These are phyloP conservation scores for Salvelinus alpinus DNA, from an alignment of 2,113 vertebrate genomes.

Conservation along the genomic window DNA sequence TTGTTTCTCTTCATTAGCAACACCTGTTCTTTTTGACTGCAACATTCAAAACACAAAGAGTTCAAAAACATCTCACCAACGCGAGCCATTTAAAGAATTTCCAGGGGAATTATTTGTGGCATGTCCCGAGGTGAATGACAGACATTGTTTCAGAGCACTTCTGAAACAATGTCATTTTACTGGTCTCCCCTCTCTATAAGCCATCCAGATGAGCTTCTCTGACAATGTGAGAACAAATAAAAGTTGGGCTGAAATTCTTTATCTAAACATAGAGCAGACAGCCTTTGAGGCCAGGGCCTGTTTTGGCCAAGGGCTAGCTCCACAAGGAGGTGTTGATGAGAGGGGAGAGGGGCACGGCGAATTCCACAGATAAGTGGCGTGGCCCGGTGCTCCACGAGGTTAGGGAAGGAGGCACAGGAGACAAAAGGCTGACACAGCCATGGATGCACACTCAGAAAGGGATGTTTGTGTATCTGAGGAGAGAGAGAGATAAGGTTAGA, in stretches of 20 bases:
- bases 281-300: neutral
- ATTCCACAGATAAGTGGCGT: constrained; percentile 74
- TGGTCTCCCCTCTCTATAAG: neutral
- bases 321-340: constrained; percentile 70
- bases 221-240: constrained; percentile 8
- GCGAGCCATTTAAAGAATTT: constrained; percentile 29
- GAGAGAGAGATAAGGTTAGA: neutral
- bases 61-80: constrained; percentile 43
- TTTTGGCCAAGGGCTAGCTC: constrained; percentile 29
- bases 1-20: constrained; percentile 9
- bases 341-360: constrained; percentile 55
- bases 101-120: constrained; percentile 29
- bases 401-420: constrained; percentile 20
- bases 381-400: constrained; percentile 43
- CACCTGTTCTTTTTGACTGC: constrained; percentile 43
- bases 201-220: neutral
- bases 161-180: neutral
- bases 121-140: constrained; percentile 22
- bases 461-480: neutral
- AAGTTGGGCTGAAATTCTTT: neutral
- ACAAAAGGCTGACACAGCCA: constrained; percentile 24
- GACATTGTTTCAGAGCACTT: constrained; percentile 4
- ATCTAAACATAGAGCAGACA: neutral
- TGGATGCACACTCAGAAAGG: constrained; percentile 1
- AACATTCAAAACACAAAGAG: constrained; percentile 33